phyloP scores from a whole-genome alignment of 2,888 invertebrate genomes.

The Acanthosepion esculentum region DNA sequence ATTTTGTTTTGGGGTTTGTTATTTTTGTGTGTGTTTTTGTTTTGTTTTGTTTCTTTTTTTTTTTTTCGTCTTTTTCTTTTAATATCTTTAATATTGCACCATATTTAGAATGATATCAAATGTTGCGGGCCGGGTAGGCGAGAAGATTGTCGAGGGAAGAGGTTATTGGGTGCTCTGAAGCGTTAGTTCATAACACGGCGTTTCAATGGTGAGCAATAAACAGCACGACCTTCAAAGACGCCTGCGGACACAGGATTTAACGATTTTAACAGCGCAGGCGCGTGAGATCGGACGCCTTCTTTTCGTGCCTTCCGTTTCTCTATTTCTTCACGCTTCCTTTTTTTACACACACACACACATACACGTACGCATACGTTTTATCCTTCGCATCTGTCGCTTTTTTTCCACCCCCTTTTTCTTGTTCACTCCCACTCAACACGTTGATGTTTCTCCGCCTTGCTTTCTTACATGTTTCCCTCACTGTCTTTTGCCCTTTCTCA shows the following conservation, averaged over 20 bases:
- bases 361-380: too few relatives aligned
- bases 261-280: not conserved
- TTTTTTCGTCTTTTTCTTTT: not conserved
- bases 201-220: constrained; percentile 17
- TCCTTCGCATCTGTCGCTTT: too few relatives aligned
- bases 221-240: constrained; percentile 15
- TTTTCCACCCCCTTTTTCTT: too few relatives aligned
- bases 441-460: too few relatives aligned
- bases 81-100: constrained; percentile 17
- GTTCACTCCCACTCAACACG: too few relatives aligned
- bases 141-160: not conserved
- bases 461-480: too few relatives aligned
- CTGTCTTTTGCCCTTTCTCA: too few relatives aligned
- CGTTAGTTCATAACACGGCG: not conserved
- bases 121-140: not conserved
- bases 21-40: too few relatives aligned
- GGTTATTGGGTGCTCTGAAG: constrained; percentile 33
- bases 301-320: not conserved
- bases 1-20: too few relatives aligned
- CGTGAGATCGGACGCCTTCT: not conserved
- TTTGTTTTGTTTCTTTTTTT: not conserved
- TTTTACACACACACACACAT: too few relatives aligned
- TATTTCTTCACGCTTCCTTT: not conserved
- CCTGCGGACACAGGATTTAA: not conserved
- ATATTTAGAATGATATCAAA: constrained; percentile 14